Percentiles rank a stretch among this genome's conserved stretches.
Conservation (phyloP, 2,797 vertebrate genomes). For the Schizopygopsis pylzovi region DNA sequence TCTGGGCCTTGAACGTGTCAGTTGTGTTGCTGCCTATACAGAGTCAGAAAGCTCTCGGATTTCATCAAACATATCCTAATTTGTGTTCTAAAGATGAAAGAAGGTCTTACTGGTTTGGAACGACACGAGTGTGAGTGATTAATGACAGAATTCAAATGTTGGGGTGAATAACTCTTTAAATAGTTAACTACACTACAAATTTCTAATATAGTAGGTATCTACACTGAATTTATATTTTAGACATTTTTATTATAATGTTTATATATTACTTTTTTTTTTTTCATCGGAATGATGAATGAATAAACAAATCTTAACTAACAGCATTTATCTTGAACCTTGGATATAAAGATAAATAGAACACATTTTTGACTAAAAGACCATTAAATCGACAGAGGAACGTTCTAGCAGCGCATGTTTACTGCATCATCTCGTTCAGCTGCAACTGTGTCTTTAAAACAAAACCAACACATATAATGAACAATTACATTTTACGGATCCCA, state of each 20-base stretch:
- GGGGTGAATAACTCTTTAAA: too few relatives aligned
- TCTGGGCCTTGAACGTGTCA: not conserved
- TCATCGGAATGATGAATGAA: not conserved
- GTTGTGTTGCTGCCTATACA: too few relatives aligned
- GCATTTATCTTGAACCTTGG: not conserved
- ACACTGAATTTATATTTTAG: not conserved
- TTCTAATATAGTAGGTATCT: not conserved
- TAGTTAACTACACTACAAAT: not conserved
- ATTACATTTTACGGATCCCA: not conserved
- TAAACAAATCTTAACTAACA: not conserved
- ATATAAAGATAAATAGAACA: not conserved
- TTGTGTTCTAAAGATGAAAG: too few relatives aligned
- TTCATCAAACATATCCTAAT: too few relatives aligned
- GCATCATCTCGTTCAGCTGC: not conserved
- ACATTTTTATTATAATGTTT: too few relatives aligned
- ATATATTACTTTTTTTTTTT: too few relatives aligned
- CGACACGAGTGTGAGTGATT: too few relatives aligned
- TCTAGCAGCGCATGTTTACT: too few relatives aligned
- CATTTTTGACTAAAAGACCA: not conserved
- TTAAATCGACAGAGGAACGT: not conserved
- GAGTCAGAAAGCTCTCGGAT: too few relatives aligned
- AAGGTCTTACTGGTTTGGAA: too few relatives aligned
- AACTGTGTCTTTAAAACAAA: not conserved
- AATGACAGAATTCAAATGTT: too few relatives aligned
- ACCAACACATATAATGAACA: not conserved